Conservation (phyloP, 2,888 invertebrate species). For the Phengaris arion region DNA sequence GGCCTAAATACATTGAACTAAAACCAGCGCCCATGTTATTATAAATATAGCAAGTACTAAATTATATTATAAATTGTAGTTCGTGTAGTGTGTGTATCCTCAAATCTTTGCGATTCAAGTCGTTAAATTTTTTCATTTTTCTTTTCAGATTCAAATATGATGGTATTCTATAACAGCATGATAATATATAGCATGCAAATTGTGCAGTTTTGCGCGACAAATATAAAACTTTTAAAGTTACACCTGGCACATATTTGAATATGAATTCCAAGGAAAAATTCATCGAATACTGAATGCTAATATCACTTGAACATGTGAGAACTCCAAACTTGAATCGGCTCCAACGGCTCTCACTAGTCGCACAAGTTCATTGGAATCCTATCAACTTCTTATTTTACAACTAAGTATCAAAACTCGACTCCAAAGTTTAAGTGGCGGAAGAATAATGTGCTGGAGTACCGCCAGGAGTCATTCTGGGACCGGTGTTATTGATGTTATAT, state of each 20-base stretch:
- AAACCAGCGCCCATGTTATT: slow-evolving; percentile 32
- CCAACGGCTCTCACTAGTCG: slow-evolving; percentile 34
- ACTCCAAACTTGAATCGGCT: slow-evolving; percentile 34
- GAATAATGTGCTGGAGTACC: slow-evolving; percentile 30
- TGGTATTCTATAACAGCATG: too few relatives aligned
- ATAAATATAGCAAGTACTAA: slow-evolving; percentile 32
- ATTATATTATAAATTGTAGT: slow-evolving; percentile 35
- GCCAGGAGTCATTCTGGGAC: slow-evolving; percentile 25
- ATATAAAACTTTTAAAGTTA: slow-evolving; percentile 22
- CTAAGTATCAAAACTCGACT: slow-evolving; percentile 33
- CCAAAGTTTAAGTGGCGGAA: slow-evolving; percentile 38
- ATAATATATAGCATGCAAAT: neutral
- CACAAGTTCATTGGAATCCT: slow-evolving; percentile 35
- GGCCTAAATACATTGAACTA: slow-evolving; percentile 56
- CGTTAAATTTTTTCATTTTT: too few relatives aligned
- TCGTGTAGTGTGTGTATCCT: neutral
- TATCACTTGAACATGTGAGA: slow-evolving; percentile 33
- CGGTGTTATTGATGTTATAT: slow-evolving; percentile 12
- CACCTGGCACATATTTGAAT: slow-evolving; percentile 29
- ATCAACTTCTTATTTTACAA: slow-evolving; percentile 37
- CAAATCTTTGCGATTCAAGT: too few relatives aligned
- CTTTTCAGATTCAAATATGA: too few relatives aligned
- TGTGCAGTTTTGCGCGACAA: slow-evolving; percentile 11
- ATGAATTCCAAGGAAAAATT: slow-evolving; percentile 34
- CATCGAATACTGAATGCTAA: slow-evolving; percentile 37